Percentiles rank a stretch among this genome's conserved stretches.
These are phyloP conservation scores for Equus przewalskii DNA, from an alignment of 2,113 vertebrate species.

Conservation along the genomic window DNA sequence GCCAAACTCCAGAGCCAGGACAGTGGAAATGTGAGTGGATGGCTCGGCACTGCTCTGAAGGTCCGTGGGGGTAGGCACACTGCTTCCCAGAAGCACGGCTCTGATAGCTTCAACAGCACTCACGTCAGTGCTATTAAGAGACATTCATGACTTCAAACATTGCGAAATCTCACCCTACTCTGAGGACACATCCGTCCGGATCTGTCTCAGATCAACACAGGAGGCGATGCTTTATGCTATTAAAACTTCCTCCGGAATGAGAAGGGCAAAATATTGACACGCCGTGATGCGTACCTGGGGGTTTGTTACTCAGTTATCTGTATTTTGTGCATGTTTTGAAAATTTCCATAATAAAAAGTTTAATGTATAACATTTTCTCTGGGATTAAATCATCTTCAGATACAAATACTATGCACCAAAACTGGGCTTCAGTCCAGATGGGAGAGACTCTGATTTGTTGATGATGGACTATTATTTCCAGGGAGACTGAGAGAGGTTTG, in stretches of 20 bases:
- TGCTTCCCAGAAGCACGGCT: not conserved
- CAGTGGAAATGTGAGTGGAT: not conserved
- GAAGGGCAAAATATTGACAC: not conserved
- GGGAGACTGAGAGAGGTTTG: not conserved
- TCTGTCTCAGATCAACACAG: not conserved
- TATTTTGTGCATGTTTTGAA: not conserved
- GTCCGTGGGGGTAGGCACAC: too few relatives aligned
- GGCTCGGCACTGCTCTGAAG: not conserved
- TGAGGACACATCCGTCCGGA: not conserved
- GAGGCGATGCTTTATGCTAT: not conserved
- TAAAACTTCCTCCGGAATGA: not conserved
- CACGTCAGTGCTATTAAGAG: constrained; percentile 47
- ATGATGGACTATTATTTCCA: not conserved
- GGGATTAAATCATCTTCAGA: not conserved
- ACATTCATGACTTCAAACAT: not conserved
- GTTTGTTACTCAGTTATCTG: not conserved
- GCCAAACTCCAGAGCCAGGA: not conserved
- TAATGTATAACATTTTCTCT: not conserved
- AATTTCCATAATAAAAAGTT: not conserved
- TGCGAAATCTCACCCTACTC: constrained; percentile 4
- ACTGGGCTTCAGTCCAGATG: not conserved
- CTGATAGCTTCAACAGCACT: not conserved
- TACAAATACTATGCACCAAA: not conserved
- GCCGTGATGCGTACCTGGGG: accelerated
- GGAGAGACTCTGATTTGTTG: not conserved